A percentile compares a stretch with the other conserved stretches of the same genome.
phyloP scores from a whole-genome alignment of 2,888 invertebrate genomes.

The Blastobasis adustella region DNA sequence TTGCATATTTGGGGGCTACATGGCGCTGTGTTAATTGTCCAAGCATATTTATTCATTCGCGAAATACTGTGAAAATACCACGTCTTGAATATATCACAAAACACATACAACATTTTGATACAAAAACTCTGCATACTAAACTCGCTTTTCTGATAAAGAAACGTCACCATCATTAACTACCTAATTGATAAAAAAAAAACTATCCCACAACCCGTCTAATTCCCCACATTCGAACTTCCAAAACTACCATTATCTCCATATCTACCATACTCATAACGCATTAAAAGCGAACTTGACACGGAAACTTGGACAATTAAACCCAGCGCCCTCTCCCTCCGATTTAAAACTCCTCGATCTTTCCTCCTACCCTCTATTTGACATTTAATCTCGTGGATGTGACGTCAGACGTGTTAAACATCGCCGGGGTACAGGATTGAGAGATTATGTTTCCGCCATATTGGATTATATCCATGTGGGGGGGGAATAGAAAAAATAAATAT shows the following conservation, averaged over 20 bases:
- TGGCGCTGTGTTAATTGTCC: too few relatives aligned
- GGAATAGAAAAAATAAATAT: constrained; percentile 11
- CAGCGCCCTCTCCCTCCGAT: constrained; percentile 32
- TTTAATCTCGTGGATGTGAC: constrained; percentile 57
- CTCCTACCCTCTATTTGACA: constrained; percentile 36
- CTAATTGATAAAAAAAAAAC: too few relatives aligned
- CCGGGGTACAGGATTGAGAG: constrained; percentile 23
- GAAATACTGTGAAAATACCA: too few relatives aligned
- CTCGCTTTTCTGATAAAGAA: too few relatives aligned
- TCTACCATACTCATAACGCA: constrained; percentile 24
- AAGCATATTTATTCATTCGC: too few relatives aligned
- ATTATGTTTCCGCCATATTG: constrained; percentile 38
- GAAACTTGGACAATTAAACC: constrained; percentile 28
- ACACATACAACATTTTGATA: too few relatives aligned
- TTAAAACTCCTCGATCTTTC: constrained; percentile 45
- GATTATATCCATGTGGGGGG: constrained; percentile 19
- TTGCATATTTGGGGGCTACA: too few relatives aligned
- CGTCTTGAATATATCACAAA: too few relatives aligned
- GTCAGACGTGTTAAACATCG: constrained; percentile 30
- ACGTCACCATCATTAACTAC: too few relatives aligned
- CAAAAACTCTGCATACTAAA: too few relatives aligned
- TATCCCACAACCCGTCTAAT: too few relatives aligned
- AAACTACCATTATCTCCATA: constrained; percentile 14
- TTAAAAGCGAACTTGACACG: constrained; percentile 40
- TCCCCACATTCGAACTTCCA: too few relatives aligned